Evolutionary conservation across 2,113 vertebrate species (phyloP).

Genomic region (Platycercus adscitus): DNA sequence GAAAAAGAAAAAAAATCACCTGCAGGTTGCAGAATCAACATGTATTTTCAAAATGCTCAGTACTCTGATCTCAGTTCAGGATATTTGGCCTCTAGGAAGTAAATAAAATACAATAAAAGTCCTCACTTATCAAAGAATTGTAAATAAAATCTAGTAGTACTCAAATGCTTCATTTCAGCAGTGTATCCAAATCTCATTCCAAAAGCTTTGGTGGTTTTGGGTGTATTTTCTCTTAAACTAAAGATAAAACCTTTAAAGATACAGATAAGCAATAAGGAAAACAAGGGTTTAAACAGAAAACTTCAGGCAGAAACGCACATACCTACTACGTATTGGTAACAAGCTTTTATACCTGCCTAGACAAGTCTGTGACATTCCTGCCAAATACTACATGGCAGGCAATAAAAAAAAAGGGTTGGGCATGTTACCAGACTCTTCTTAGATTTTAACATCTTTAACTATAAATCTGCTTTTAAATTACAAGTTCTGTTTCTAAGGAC

Average conservation of each 20-base stretch:
- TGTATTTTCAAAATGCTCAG: neutral
- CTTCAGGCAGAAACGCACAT: neutral
- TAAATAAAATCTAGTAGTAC: neutral
- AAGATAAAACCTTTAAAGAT: neutral
- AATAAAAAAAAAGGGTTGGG: constrained; percentile 20
- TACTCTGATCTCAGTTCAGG: neutral
- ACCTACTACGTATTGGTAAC: neutral
- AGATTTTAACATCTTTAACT: constrained; percentile 39
- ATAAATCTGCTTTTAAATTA: neutral
- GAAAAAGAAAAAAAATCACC: neutral
- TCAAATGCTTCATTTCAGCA: neutral
- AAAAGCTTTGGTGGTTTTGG: neutral
- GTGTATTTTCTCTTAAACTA: neutral
- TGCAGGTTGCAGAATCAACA: neutral
- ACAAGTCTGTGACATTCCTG: neutral
- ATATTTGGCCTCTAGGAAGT: neutral
- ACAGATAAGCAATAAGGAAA: neutral
- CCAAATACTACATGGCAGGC: neutral
- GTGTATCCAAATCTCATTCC: neutral
- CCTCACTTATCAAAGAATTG: neutral
- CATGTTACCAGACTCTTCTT: neutral
- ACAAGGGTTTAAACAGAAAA: neutral
- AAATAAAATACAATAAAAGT: neutral
- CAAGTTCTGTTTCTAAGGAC: neutral
- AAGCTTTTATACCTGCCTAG: constrained; percentile 3